These are phyloP conservation scores for Ganaspis sp. DNA, from an alignment of 1,140 invertebrate species.

Conservation along the genomic window DNA sequence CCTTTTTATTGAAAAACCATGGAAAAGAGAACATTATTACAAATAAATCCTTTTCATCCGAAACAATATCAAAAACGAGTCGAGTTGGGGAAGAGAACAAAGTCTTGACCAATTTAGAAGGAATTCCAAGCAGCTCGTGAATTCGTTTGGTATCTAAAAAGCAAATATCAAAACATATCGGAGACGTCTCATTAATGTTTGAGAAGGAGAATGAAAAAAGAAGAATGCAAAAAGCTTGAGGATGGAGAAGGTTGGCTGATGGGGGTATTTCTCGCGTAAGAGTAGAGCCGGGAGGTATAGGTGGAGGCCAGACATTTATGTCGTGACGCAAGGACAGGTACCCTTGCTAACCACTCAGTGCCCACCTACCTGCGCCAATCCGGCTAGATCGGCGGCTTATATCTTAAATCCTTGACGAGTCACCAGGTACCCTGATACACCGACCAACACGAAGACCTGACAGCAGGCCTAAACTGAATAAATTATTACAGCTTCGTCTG, in stretches of 20 bases:
- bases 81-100: no score
- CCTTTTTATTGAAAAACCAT: no score
- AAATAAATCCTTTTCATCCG: no score
- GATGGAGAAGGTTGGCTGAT: neutral
- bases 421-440: conserved; percentile 29
- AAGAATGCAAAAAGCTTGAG: neutral
- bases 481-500: conserved; percentile 65
- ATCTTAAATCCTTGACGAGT: conserved; percentile 20
- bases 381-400: conserved; percentile 18
- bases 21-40: no score
- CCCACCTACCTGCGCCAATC: conserved; percentile 9
- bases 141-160: neutral
- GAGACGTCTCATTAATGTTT: neutral
- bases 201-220: neutral
- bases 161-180: neutral
- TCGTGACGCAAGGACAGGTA: conserved; percentile 18
- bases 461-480: conserved; percentile 69
- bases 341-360: no score
- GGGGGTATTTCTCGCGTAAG: conserved; percentile 21
- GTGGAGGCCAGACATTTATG: conserved; percentile 3
- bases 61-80: no score
- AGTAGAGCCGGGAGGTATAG: neutral
- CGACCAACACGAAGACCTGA: conserved; percentile 61
- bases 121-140: neutral
- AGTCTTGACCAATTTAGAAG: neutral